Base-by-base conservation (phyloP, 2,888 invertebrate species). In the Anarsia innoxiella region DNA sequence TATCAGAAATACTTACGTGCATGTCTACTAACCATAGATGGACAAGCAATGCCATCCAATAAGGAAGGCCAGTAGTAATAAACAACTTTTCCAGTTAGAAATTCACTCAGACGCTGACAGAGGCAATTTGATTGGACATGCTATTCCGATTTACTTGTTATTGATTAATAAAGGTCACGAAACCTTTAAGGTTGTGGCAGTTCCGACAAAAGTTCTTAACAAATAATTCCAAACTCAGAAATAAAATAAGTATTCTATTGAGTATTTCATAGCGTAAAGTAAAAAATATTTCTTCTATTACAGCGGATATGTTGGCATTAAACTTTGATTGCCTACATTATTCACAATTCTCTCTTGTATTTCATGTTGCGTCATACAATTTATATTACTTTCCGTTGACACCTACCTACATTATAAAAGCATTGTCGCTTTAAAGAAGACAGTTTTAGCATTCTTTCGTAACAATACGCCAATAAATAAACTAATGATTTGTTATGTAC, bases 121-220 rank as follows among this genome's bases (percentile, higher is more conserved):
- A 33, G 11, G 26, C 26, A 19, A 23, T 23, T 15, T 23, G 12
- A 16, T 25, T 5, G 13, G 39, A 30, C 26, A 31, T 33, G 30
- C 34, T 10, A 29, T 31, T 35, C 13, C 19, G 31, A 31, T n/a
- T n/a, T n/a, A n/a, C 34, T 27, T 11, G 27, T 39, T 39, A 39
- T 35, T 26, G 34, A 35, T 39, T 39, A 25, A 31, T 12, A 39
- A 39, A 39, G 39, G 34, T 39, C 39, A 35, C 35, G 35, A 16
- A 35, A 11, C 15, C n/a, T n/a, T n/a, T n/a, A n/a, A n/a, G n/a
- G n/a, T n/a, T n/a, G n/a, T n/a, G n/a, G n/a, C n/a, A 11, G 13
- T 14, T 28, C 23, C 16, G 16, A 12, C 16, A 15, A 16, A 27
- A 3, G 10, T 26, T 26, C 26, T 27, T 14, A 34, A 16, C 27